Conservation (phyloP, 2,797 vertebrate species). For the Chromobotia macracanthus region DNA sequence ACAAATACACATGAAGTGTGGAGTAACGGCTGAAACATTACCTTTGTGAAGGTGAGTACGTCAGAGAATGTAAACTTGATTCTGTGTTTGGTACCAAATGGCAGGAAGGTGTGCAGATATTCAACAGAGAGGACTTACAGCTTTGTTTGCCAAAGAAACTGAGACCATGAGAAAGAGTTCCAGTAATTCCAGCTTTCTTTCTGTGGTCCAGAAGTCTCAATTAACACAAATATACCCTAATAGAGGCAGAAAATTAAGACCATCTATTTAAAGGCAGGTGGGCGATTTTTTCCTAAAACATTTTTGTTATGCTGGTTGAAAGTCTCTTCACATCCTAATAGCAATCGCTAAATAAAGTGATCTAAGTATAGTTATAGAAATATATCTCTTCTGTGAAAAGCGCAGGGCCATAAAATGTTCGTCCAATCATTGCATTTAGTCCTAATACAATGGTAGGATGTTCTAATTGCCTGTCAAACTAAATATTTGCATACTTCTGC, state of each 20-base stretch:
- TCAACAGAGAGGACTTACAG: neutral
- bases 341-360: too few relatives aligned
- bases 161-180: slow-evolving; percentile 17
- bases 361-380: too few relatives aligned
- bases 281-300: too few relatives aligned
- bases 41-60: slow-evolving; percentile 18
- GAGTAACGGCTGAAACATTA: slow-evolving; percentile 19
- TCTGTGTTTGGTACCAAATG: slow-evolving; percentile 52
- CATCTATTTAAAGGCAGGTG: neutral
- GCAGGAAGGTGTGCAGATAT: slow-evolving; percentile 48
- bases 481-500: too few relatives aligned
- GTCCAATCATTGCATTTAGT: too few relatives aligned
- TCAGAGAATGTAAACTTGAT: slow-evolving; percentile 51
- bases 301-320: too few relatives aligned
- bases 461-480: too few relatives aligned
- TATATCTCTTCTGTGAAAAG: too few relatives aligned
- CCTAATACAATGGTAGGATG: too few relatives aligned
- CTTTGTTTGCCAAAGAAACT: slow-evolving; percentile 38
- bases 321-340: too few relatives aligned
- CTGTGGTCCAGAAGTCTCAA: neutral
- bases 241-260: neutral
- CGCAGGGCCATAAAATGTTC: too few relatives aligned
- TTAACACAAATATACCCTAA: slow-evolving; percentile 1
- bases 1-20: slow-evolving; percentile 21
- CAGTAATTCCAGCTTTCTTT: slow-evolving; percentile 1